These are phyloP conservation scores for Lerista edwardsae DNA, from an alignment of 2,797 vertebrate species.

Conservation along the genomic window DNA sequence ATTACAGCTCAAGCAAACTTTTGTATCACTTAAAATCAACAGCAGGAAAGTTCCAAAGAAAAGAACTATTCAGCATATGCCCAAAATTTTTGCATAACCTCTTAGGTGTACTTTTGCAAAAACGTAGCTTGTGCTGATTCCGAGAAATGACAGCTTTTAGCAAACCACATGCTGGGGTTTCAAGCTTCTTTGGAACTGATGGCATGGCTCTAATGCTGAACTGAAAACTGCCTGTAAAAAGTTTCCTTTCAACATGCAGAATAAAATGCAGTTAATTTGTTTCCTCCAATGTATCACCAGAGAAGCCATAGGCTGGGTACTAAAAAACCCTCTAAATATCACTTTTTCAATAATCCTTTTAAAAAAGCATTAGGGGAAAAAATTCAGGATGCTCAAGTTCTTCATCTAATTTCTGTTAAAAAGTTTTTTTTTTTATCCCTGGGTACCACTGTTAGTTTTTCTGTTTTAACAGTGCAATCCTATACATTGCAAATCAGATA, in stretches of 20 bases:
- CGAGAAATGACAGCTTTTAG: conserved; percentile 13
- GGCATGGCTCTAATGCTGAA: conserved; percentile 10
- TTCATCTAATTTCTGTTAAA: background rate
- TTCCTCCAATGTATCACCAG: background rate
- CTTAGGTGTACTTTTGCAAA: background rate
- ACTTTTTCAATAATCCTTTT: background rate
- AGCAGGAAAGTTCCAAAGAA: background rate
- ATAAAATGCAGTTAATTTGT: background rate
- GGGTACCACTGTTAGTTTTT: background rate
- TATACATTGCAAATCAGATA: background rate
- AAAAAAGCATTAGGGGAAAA: background rate
- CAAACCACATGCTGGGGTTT: background rate
- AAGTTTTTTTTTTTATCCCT: background rate
- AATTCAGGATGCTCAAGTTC: background rate
- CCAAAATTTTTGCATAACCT: background rate
- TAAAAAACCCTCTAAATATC: background rate
- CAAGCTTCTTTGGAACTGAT: background rate
- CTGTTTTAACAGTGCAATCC: background rate
- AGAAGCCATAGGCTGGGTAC: background rate
- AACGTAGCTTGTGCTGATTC: background rate
- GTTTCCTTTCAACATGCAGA: background rate
- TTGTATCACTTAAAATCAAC: conserved; percentile 4
- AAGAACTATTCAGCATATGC: background rate
- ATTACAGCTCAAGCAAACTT: conserved; percentile 11
- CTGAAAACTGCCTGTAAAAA: background rate